phyloP scores from a whole-genome alignment of 2,113 vertebrate genomes.

The Pterocles burchelli region DNA sequence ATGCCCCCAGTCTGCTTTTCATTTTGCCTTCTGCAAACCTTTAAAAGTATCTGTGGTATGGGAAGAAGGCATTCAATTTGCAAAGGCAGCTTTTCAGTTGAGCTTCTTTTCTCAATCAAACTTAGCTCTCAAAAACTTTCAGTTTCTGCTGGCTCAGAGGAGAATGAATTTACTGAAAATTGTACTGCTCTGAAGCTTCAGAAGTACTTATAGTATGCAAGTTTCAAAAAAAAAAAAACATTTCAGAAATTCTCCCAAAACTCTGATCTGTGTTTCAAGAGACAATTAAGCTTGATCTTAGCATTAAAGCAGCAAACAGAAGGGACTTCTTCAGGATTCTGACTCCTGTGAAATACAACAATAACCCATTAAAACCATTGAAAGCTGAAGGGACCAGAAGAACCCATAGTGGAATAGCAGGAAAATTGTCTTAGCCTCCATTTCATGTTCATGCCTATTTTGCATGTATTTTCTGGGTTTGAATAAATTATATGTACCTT shows the following conservation, averaged over 20 bases:
- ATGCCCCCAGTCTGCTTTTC: conserved; percentile 21
- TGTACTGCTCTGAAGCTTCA: not conserved
- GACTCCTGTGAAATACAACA: not conserved
- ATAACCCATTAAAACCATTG: not conserved
- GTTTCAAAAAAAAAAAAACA: not conserved
- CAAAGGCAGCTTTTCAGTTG: conserved; percentile 21
- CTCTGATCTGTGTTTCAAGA: not conserved
- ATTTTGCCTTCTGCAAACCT: conserved; percentile 8
- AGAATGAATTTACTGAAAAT: not conserved
- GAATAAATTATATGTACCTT: not conserved
- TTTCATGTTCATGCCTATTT: not conserved
- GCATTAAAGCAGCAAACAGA: not conserved
- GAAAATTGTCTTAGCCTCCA: not conserved
- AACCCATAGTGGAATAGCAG: not conserved
- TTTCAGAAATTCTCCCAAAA: not conserved
- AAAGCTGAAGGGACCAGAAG: not conserved
- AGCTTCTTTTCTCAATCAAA: not conserved
- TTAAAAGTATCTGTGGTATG: not conserved
- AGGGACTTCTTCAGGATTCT: not conserved
- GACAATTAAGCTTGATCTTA: not conserved
- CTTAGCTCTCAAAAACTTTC: not conserved
- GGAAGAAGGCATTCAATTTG: not conserved
- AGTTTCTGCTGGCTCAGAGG: not conserved
- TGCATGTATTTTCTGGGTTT: not conserved
- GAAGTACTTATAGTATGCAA: not conserved